Evolutionary conservation across 1,140 invertebrate species (phyloP), one percentile per base, ranked within the genome.

Genomic region (Leptinotarsa undecemlineata): DNA sequence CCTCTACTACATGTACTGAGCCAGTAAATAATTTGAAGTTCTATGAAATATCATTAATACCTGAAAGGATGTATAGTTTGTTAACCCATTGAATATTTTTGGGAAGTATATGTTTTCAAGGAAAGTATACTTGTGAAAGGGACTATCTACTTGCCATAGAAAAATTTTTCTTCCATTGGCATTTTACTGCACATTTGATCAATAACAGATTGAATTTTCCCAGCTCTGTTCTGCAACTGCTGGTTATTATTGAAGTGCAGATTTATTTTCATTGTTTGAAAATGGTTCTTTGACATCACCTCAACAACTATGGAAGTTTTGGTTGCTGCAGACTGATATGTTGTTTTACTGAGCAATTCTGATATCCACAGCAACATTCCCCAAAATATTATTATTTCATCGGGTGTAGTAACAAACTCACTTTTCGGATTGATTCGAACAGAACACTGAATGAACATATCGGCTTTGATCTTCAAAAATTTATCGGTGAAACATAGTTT

Each of bases 141-240:
- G 0, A 57, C 14, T 57, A 57, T 57, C 14, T 57, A 8, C 48
- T 57, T 4, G n/a, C 3, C n/a, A n/a, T 8, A 57, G 0, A n/a
- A 57, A 3, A 17, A 57, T 1, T 57, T 57, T 17, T 57, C 14
- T 57, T 57, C 5, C 48, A 17, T 26, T 5, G 48, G 14, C 6
- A 57, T 57, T 57, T n/a, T 57, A 57, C 48, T 57, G 48, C 48
- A 57, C 13, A 57, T 57, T 15, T 57, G 51, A n/a, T 57, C 51
- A 57, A 4, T n/a, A n/a, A 57, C 1, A 4, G 15, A 0, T 57
- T 57, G n/a, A 15, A 57, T n/a, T 15, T 33, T 57, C 1, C 14
- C 51, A 57, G 1, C 14, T 57, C 3, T 57, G 15, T 57, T 57
- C 14, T 57, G 51, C 1, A 57, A 17, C 11, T 51, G 13, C 13